Conservation (phyloP, 2,888 invertebrate genomes). For the Aplocera efformata region DNA sequence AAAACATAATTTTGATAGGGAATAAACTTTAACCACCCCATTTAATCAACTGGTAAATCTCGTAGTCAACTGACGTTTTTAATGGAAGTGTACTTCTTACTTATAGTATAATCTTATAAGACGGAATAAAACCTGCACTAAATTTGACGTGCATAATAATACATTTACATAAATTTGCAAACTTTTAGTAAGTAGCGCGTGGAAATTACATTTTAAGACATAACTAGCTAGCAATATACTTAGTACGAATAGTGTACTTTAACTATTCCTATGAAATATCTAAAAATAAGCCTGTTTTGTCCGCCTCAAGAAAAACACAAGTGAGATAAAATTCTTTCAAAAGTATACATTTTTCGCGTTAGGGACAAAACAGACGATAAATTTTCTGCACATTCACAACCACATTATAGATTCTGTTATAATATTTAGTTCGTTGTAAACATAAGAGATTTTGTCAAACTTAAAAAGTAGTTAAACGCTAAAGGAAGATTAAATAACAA, state of each 20-base stretch:
- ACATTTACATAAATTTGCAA: constrained; percentile 37
- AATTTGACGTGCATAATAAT: constrained; percentile 27
- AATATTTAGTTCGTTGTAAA: constrained; percentile 49
- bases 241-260: constrained; percentile 55
- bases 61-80: too few relatives aligned
- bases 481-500: constrained; percentile 6
- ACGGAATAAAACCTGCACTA: constrained; percentile 52
- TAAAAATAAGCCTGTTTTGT: constrained; percentile 40
- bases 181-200: constrained; percentile 41
- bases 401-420: constrained; percentile 42
- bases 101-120: constrained; percentile 35
- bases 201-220: constrained; percentile 31
- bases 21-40: too few relatives aligned
- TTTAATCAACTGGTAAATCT: neutral
- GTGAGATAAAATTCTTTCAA: constrained; percentile 28
- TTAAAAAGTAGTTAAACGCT: constrained; percentile 16
- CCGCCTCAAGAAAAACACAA: constrained; percentile 22
- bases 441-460: constrained; percentile 32
- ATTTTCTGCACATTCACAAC: constrained; percentile 56
- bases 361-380: constrained; percentile 27
- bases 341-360: constrained; percentile 25
- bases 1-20: too few relatives aligned
- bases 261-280: constrained; percentile 41
- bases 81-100: constrained; percentile 11
- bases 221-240: constrained; percentile 43